Conservation (phyloP, 2,888 invertebrate species). For the Taenaris catops region DNA sequence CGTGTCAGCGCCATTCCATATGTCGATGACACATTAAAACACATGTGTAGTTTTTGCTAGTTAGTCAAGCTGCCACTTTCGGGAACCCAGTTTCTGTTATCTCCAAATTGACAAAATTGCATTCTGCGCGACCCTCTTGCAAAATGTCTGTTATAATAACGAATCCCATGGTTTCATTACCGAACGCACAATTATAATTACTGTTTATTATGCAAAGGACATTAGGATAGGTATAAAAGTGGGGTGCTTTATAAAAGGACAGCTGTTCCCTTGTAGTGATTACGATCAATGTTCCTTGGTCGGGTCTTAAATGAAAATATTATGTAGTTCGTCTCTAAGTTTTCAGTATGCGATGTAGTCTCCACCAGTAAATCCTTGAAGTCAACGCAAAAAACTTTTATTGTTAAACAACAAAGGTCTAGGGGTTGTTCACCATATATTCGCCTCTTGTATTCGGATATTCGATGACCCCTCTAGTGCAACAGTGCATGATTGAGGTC, state of each 20-base stretch:
- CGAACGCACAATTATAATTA: conserved; percentile 24
- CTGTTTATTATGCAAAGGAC: conserved; percentile 31
- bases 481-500: no score
- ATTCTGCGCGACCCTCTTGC: conserved; percentile 7
- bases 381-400: conserved; percentile 23
- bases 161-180: conserved; percentile 24
- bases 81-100: conserved; percentile 15
- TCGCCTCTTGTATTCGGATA: conserved; percentile 68
- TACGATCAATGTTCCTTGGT: conserved; percentile 36
- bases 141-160: neutral
- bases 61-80: conserved; percentile 22
- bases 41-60: conserved; percentile 37
- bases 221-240: conserved; percentile 36
- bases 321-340: conserved; percentile 16
- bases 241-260: conserved; percentile 41
- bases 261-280: conserved; percentile 50
- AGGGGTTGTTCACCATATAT: conserved; percentile 62
- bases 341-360: conserved; percentile 9
- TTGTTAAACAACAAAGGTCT: conserved; percentile 33
- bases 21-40: conserved; percentile 54
- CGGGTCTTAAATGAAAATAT: conserved; percentile 26
- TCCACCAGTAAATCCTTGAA: conserved; percentile 18
- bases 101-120: conserved; percentile 13
- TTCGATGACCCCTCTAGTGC: no score
- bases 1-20: conserved; percentile 35